Evolutionary conservation across 2,113 vertebrate genomes (phyloP), one percentile per base, ranked within the genome.

Genomic region (Amia ocellicauda): DNA sequence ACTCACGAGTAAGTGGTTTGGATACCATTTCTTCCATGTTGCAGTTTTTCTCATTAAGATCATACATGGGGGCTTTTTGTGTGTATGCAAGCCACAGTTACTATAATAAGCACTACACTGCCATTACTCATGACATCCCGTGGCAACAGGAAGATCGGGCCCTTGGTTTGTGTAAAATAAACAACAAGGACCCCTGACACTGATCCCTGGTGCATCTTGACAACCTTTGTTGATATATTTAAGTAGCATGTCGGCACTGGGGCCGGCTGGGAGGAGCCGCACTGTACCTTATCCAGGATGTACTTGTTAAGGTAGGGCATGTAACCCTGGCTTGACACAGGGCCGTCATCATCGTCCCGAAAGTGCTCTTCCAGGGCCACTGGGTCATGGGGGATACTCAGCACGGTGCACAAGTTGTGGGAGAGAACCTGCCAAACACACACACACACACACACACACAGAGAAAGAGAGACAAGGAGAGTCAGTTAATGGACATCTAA

Each of bases 271-370:
- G 41, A 24, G n/a, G 17, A 8, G 20, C 49, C 4, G 13, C 11
- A 13, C 22, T 4, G 58, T 26, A 91, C 88, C 83, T 91, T 91
- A 69, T 90, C 89, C 71, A 91, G 77, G 60, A 91, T 89, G 67
- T 89, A 90, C 76, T 86, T 88, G 75, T 87, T 91, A 67, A 91
- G 87, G 78, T 99, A 99, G 4, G 96, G 96, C 96, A 99, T 99
- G 68, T 99, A 99, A 3, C 96, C 96, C 77, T 98, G 95, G 86
- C 95, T 98, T 78, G 95, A 98, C 53, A 98, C 95, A 0, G 95
- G 95, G 3, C 95, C 95, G 0, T 97, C 93, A 0, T 98, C 95
- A 0, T 98, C 95, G 11, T 98, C 95, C 0, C 94, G 91, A 81
- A 98, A 98, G 82, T 98, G 94, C 43, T 96, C 95, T 68, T 98